These are phyloP conservation scores for Diglossa brunneiventris DNA, from an alignment of 2,113 vertebrate genomes.

Conservation along the genomic window DNA sequence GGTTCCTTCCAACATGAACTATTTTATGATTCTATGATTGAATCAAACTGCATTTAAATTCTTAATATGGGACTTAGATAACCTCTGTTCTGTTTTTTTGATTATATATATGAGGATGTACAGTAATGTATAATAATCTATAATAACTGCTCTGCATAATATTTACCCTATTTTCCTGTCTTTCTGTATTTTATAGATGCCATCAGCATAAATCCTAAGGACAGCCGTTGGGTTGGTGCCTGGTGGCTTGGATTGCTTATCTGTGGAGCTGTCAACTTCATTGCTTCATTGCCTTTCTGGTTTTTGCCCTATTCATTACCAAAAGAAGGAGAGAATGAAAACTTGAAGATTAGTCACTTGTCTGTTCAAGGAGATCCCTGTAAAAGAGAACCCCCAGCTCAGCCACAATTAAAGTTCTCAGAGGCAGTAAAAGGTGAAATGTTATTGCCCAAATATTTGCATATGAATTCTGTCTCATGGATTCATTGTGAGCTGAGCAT, in stretches of 20 bases:
- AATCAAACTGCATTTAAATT: neutral
- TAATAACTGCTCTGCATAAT: neutral
- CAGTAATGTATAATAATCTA: neutral
- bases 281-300: conserved; percentile 88
- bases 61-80: neutral
- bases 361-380: neutral
- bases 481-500: neutral
- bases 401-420: conserved; percentile 35
- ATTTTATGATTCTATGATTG: neutral
- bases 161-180: neutral
- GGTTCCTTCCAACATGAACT: neutral
- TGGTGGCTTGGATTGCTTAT: conserved; percentile 91
- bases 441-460: neutral
- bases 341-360: neutral
- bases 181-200: conserved; percentile 70
- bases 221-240: conserved; percentile 92
- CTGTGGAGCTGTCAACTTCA: conserved; percentile 74
- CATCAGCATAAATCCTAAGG: conserved; percentile 84
- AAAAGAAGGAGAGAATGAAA: conserved; percentile 47
- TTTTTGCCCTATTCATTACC: conserved; percentile 79
- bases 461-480: neutral
- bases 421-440: conserved; percentile 62
- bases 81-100: neutral
- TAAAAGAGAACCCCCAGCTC: neutral
- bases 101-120: neutral